A percentile compares a stretch with the other conserved stretches of the same genome.
phyloP scores from a whole-genome alignment of 30 jellyfish, hydroid and myxozoan species.

The Cassiopea xamachana region DNA sequence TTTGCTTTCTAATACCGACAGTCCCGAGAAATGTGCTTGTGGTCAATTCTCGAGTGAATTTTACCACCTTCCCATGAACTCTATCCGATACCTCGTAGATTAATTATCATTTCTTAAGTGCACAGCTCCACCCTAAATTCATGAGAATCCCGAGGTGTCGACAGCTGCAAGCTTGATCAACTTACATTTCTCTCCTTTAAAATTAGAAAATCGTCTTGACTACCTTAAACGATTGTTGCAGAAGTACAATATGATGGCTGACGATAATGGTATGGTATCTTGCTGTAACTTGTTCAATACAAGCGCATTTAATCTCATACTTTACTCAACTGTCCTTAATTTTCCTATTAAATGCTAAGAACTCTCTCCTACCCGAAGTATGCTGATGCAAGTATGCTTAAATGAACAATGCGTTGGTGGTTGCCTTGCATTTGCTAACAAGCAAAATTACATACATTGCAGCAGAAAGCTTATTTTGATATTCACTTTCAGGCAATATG shows the following conservation, averaged over 20 bases:
- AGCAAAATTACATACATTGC: background rate
- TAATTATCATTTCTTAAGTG: background rate
- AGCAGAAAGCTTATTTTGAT: background rate
- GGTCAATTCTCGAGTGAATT: slow-evolving; percentile 17
- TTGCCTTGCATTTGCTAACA: too few species aligned
- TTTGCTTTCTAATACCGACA: background rate
- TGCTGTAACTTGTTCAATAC: background rate
- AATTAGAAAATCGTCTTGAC: background rate
- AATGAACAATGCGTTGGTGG: too few species aligned
- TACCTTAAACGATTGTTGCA: background rate
- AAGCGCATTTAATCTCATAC: too few species aligned
- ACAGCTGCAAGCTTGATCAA: slow-evolving; percentile 9
- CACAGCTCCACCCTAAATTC: slow-evolving; percentile 11
- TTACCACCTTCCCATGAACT: slow-evolving; percentile 26
- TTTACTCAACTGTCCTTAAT: too few species aligned
- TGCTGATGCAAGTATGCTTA: too few species aligned
- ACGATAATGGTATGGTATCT: background rate
- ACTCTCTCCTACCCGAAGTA: too few species aligned
- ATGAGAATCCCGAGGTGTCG: background rate
- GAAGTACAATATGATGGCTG: background rate
- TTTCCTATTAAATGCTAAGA: too few species aligned
- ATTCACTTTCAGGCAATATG: slow-evolving; percentile 9
- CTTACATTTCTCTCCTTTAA: background rate
- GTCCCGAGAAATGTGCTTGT: background rate
- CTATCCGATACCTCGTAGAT: background rate